phyloP scores from a whole-genome alignment of 2,888 invertebrate species.

The Drosophila gaucha region DNA sequence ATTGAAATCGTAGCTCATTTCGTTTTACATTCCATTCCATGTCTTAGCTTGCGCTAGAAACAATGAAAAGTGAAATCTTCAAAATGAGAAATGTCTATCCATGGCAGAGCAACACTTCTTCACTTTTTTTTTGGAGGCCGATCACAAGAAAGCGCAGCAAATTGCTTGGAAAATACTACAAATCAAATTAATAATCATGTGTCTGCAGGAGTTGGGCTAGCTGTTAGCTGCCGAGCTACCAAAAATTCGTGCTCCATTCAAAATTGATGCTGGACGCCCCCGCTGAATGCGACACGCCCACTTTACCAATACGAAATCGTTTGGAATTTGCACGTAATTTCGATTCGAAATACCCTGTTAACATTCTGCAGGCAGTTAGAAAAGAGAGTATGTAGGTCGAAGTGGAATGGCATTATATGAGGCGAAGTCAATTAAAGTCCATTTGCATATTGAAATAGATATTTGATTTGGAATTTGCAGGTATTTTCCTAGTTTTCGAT shows the following conservation, averaged over 20 bases:
- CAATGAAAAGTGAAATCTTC: constrained; percentile 72
- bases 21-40: constrained; percentile 38
- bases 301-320: constrained; percentile 10
- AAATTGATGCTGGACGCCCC: constrained; percentile 64
- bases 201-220: constrained; percentile 35
- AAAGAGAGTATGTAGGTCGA: not conserved
- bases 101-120: constrained; percentile 30
- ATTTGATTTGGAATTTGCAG: no score
- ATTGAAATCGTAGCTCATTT: constrained; percentile 61
- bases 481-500: no score
- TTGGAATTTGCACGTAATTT: constrained; percentile 47
- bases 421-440: no score
- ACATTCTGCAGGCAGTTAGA: not conserved
- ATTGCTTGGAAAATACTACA: constrained; percentile 60
- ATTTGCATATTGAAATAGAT: no score
- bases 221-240: constrained; percentile 17
- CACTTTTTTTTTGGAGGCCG: constrained; percentile 9
- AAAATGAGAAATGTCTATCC: constrained; percentile 14
- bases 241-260: constrained; percentile 64
- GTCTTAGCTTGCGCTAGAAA: constrained; percentile 20
- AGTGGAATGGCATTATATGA: not conserved
- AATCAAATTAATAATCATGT: constrained; percentile 80
- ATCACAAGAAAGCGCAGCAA: constrained; percentile 55
- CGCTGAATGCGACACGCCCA: constrained; percentile 29
- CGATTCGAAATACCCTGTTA: constrained; percentile 8